A percentile compares a stretch with the other conserved stretches of the same genome.
Evolutionary conservation across 2,113 vertebrate genomes (phyloP).

Genomic region (Xiphorhynchus elegans): DNA sequence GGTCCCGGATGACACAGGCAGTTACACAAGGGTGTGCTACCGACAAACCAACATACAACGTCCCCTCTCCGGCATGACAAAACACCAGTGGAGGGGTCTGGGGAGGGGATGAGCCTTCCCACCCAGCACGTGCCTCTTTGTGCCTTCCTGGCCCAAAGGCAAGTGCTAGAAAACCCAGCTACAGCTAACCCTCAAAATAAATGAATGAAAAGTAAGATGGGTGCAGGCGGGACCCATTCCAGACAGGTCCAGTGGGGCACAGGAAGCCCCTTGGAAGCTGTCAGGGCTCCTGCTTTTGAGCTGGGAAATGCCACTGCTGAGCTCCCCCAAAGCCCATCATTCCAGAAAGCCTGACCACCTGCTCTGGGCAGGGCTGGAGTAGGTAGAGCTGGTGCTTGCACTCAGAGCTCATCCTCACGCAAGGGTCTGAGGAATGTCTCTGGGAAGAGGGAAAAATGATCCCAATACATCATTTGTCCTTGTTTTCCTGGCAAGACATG

Average conservation of each 20-base stretch:
- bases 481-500: neutral
- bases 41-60: fast-evolving
- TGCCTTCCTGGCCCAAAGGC: neutral
- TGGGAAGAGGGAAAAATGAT: neutral
- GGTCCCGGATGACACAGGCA: neutral
- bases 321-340: fast-evolving
- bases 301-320: neutral
- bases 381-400: neutral
- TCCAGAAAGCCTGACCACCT: neutral
- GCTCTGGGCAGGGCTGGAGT: neutral
- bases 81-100: neutral
- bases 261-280: neutral
- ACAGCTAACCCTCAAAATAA: neutral
- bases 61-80: fast-evolving
- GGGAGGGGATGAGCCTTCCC: neutral
- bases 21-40: neutral
- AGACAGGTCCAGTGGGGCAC: fast-evolving
- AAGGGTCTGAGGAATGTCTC: neutral
- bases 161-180: neutral
- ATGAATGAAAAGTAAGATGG: fast-evolving
- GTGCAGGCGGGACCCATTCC: neutral
- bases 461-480: neutral
- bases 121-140: fast-evolving
- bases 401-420: neutral
- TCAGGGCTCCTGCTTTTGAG: neutral